phyloP scores from a whole-genome alignment of 2,888 invertebrate species.

The Tiphia femorata region DNA sequence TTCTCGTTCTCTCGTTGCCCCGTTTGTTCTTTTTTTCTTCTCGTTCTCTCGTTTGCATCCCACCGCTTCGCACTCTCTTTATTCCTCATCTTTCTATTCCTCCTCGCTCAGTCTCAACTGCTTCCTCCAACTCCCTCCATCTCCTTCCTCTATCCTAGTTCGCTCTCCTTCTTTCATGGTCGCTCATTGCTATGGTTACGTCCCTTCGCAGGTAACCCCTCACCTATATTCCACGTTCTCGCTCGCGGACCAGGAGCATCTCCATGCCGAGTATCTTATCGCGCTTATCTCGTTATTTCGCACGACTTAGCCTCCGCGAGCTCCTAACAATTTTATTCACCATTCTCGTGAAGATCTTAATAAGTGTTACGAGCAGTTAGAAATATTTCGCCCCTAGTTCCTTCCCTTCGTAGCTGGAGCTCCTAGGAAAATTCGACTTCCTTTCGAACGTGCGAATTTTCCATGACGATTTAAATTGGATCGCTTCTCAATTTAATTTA shows the following conservation, averaged over 20 bases:
- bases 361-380: too few relatives aligned
- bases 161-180: constrained; percentile 30
- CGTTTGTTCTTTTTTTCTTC: constrained; percentile 19
- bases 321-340: too few relatives aligned
- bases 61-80: constrained; percentile 13
- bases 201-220: constrained; percentile 44
- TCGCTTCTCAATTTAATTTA: too few relatives aligned
- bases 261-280: too few relatives aligned
- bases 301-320: too few relatives aligned
- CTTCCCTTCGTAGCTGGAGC: too few relatives aligned
- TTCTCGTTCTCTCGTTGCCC: constrained; percentile 17
- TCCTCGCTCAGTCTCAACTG: constrained; percentile 26
- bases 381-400: too few relatives aligned
- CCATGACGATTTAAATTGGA: too few relatives aligned
- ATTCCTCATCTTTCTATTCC: not conserved
- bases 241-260: not conserved
- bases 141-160: constrained; percentile 18
- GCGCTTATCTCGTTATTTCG: too few relatives aligned
- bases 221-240: constrained; percentile 37
- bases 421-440: too few relatives aligned
- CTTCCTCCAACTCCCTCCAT: constrained; percentile 24
- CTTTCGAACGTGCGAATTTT: too few relatives aligned
- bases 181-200: constrained; percentile 67
- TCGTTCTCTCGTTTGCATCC: constrained; percentile 8
- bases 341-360: too few relatives aligned